Percentiles rank a stretch among this genome's conserved stretches.
These are phyloP conservation scores for Notarius quadriscutis DNA, from an alignment of 2,113 vertebrate genomes.

Conservation along the genomic window DNA sequence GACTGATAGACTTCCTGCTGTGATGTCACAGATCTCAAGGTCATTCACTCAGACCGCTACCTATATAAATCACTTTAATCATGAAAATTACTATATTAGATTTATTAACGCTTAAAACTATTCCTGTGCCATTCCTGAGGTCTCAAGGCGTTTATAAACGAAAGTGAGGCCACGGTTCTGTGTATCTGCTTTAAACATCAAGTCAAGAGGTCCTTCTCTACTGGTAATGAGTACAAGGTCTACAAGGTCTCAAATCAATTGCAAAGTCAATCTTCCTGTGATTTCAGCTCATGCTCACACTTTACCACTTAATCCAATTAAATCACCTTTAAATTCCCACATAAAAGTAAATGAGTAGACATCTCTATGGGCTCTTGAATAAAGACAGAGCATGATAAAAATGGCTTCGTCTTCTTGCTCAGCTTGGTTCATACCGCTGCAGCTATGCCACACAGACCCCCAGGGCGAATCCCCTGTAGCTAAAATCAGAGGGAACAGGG, in stretches of 20 bases:
- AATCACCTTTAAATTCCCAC: neutral
- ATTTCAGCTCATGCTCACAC: neutral
- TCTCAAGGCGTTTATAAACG: too few species aligned
- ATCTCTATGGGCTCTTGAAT: neutral
- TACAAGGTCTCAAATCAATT: neutral
- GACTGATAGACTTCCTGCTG: too few species aligned
- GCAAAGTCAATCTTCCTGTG: neutral
- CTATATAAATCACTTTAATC: too few species aligned
- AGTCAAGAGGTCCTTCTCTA: neutral
- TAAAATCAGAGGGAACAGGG: constrained; percentile 29
- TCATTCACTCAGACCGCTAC: too few species aligned
- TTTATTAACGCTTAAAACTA: too few species aligned
- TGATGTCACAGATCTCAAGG: too few species aligned
- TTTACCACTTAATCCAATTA: neutral
- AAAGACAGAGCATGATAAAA: neutral
- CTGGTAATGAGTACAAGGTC: neutral
- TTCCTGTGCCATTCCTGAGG: too few species aligned
- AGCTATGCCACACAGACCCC: neutral
- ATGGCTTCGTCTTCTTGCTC: neutral
- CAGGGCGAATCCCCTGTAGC: constrained; percentile 8
- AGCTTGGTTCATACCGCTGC: neutral
- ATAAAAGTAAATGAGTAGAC: neutral
- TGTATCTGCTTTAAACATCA: neutral
- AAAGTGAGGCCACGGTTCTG: too few species aligned
- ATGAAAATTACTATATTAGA: too few species aligned